Percentiles rank a stretch among this genome's conserved stretches.
Conservation (phyloP, 1,140 invertebrate species). For the Musca domestica region DNA sequence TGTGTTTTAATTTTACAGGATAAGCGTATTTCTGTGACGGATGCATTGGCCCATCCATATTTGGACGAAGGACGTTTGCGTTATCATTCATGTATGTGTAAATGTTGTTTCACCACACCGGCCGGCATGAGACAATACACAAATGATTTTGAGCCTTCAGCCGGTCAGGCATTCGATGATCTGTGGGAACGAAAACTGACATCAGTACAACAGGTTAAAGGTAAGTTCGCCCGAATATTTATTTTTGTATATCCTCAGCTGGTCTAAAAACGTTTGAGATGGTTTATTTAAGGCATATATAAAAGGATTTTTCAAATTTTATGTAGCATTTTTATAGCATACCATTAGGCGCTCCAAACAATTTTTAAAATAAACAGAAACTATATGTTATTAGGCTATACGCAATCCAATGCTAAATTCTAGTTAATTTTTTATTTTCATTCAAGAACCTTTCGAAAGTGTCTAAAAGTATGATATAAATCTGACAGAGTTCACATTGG, state of each 20-base stretch:
- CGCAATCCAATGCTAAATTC: too few relatives aligned
- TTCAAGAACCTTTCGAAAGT: too few relatives aligned
- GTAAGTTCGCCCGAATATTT: constrained; percentile 56
- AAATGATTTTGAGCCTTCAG: constrained; percentile 88
- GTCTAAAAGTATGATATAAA: too few relatives aligned
- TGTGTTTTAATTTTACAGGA: constrained; percentile 60
- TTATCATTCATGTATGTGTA: constrained; percentile 99
- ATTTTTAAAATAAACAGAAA: too few relatives aligned
- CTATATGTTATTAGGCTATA: too few relatives aligned
- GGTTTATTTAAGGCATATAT: too few relatives aligned
- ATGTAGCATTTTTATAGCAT: too few relatives aligned
- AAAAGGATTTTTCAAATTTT: too few relatives aligned
- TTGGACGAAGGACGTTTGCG: constrained; percentile 94
- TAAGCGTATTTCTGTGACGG: constrained; percentile 89
- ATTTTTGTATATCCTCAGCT: neutral
- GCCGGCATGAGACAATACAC: constrained; percentile 81
- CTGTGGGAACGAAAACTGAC: constrained; percentile 91
- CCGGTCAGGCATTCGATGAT: constrained; percentile 87
- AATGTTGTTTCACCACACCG: constrained; percentile 85
- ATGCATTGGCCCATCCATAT: constrained; percentile 94
- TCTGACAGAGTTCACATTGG: too few relatives aligned
- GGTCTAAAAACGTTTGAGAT: too few relatives aligned
- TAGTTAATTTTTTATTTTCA: too few relatives aligned
- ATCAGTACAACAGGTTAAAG: constrained; percentile 91
- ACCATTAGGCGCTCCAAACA: too few relatives aligned